Evolutionary conservation across 1,140 invertebrate species (phyloP).

Genomic region (Zaprionus ghesquierei): DNA sequence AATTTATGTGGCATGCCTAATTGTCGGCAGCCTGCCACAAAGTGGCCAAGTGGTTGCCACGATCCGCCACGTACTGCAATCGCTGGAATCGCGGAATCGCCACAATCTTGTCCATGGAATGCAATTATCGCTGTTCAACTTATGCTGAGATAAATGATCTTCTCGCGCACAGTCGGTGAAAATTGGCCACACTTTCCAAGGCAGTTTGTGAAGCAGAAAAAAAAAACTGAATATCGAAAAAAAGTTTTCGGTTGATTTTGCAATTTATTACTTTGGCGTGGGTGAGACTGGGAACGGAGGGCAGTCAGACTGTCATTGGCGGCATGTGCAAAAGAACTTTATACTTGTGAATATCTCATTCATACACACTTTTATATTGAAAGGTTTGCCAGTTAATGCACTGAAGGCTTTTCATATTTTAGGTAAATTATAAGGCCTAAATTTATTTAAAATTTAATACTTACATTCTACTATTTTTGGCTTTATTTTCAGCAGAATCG

Average conservation of each 20-base stretch:
- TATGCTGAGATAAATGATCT: conserved; percentile 75
- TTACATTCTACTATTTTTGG: no score
- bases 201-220: conserved; percentile 32
- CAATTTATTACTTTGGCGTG: conserved; percentile 46
- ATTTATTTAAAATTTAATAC: no score
- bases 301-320: conserved; percentile 14
- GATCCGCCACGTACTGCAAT: background rate
- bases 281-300: background rate
- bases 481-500: no score
- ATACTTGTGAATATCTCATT: background rate
- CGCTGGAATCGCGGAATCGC: no score
- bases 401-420: no score
- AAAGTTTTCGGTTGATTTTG: conserved; percentile 65
- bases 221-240: conserved; percentile 30
- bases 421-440: no score
- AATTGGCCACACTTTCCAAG: conserved; percentile 71
- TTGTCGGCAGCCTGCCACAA: conserved; percentile 69
- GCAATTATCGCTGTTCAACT: conserved; percentile 78
- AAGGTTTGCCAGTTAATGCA: no score
- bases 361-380: no score
- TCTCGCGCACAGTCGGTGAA: conserved; percentile 34
- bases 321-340: conserved; percentile 61
- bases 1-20: conserved; percentile 81
- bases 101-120: conserved; percentile 44
- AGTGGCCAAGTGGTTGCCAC: conserved; percentile 34